Evolutionary conservation across 1,140 invertebrate species (phyloP), one percentile per base, ranked within the genome.

Genomic region (Drosophila lowei): DNA sequence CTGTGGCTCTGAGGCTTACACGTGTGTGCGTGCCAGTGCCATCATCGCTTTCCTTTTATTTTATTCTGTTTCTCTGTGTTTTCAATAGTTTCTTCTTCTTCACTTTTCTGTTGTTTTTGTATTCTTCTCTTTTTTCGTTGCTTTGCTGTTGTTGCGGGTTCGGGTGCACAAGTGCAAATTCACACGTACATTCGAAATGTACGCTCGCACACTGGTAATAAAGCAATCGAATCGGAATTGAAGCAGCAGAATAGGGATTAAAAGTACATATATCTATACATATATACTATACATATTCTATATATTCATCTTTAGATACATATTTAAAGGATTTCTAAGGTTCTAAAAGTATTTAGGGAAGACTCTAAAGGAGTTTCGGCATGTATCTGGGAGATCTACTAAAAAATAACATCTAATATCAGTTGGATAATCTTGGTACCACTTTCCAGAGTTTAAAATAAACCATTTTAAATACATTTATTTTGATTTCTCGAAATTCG

Each of bases 81-180:
- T 79, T 72, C 59, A 62, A 68, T 77, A 54, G 46, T 68, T 60
- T 74, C 58, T 18, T 74, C 58, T 70, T 70, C 63, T 66, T 75
- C 62, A 55, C 58, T 67, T 73, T 73, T 77, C 79, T 76, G 25
- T 61, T 49, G 48, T 63, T 38, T 70, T 42, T 57, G 30, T 57
- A 21, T n/a, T 58, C 44, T 54, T 55, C 60, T 50, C 74, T 67
- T 72, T 65, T 60, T 63, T 65, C 52, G 56, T 54, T 46, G 72
- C 21, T 23, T 46, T 46, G 44, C 55, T 71, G 57, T 34, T 30
- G 47, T 21, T n/a, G n/a, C n/a, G n/a, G n/a, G 18, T 65, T 80
- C 81, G 81, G 77, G 81, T 85, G 80, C 83, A 85, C 80, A 85
- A 85, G 80, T 85, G 80, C 81, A 85, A 85, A 86, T 86, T 85